Evolutionary conservation across 2,888 invertebrate species (phyloP).

Genomic region (Nephrotoma guestfalica): DNA sequence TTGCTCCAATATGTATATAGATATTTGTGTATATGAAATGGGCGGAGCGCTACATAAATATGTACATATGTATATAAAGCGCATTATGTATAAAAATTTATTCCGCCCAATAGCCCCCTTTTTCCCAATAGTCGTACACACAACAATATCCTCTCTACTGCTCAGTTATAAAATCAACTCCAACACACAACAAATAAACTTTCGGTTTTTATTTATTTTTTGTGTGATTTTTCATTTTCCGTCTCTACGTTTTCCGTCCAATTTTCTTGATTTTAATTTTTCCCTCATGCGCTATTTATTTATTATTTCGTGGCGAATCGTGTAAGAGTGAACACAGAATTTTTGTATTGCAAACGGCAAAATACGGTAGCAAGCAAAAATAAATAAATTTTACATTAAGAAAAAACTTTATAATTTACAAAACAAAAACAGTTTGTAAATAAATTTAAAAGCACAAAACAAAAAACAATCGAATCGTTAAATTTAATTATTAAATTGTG

Average conservation of each 20-base stretch:
- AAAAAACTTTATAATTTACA: not conserved
- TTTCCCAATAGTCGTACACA: not conserved
- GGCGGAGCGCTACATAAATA: not conserved
- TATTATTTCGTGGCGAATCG: conserved; percentile 2
- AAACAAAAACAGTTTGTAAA: not conserved
- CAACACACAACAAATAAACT: not conserved
- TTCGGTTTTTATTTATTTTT: not conserved
- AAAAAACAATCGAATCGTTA: not conserved
- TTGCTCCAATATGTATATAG: not conserved
- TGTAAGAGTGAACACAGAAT: not conserved
- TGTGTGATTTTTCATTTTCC: not conserved
- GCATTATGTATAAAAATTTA: not conserved
- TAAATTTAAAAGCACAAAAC: not conserved
- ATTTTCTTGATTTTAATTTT: conserved; percentile 2
- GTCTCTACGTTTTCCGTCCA: not conserved
- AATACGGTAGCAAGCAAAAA: not conserved
- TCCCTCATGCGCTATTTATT: not conserved
- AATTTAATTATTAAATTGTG: not conserved
- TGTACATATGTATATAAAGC: not conserved
- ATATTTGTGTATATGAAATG: not conserved
- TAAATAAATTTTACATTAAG: not conserved
- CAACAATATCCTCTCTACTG: not conserved
- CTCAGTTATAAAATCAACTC: conserved; percentile 3
- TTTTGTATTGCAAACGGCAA: not conserved
- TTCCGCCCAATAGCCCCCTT: not conserved